Evolutionary conservation across 64 coral and sea anemone species (phyloP), one percentile per base, ranked within the genome.

Genomic region (Dendrophyllia cribrosa): DNA sequence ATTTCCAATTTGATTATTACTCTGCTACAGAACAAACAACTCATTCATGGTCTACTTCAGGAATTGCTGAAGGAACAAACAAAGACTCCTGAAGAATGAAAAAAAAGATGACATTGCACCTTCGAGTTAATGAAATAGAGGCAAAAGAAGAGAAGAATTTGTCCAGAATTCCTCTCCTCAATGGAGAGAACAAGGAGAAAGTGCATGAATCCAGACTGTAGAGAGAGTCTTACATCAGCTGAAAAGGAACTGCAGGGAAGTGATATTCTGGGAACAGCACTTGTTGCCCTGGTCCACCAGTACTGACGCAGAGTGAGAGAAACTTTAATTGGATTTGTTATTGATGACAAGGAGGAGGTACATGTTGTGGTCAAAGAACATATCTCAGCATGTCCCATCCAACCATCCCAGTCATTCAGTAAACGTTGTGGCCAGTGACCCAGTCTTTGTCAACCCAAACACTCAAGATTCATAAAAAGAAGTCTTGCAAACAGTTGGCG

Each of bases 361-460:
- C 15, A 77, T 53, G 51, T 16, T 91, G 43, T 91, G 5, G 65
- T 34, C 45, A 66, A 69, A 20, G 66, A 68, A 79, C 16, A 81
- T 22, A 23, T 78, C 23, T 48, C 69, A 62, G 47, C 75, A 86
- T 71, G 66, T 86, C 7, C 20, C 59, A 6, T 64, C 55, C 14
- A 86, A 70, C 34, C 83, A 86, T 70, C 65, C 83, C 16, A 1
- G 25, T 47, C 23, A 51, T 86, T 64, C 11, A 43, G 24, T 71
- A 45, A 65, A 60, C 16, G 83, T 86, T 13, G 14, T 47, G 17
- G 62, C 83, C 14, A 34, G 20, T 53, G 64, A 86, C 83, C 83
- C 83, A 15, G 83, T 86, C 26, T 86, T 86, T 69, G 83, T 86
- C 4, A 86, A 86, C 64, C 83, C 83, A 10, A 86, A 86, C 46